phyloP scores from a whole-genome alignment of 2,113 vertebrate species.

The Excalfactoria chinensis region DNA sequence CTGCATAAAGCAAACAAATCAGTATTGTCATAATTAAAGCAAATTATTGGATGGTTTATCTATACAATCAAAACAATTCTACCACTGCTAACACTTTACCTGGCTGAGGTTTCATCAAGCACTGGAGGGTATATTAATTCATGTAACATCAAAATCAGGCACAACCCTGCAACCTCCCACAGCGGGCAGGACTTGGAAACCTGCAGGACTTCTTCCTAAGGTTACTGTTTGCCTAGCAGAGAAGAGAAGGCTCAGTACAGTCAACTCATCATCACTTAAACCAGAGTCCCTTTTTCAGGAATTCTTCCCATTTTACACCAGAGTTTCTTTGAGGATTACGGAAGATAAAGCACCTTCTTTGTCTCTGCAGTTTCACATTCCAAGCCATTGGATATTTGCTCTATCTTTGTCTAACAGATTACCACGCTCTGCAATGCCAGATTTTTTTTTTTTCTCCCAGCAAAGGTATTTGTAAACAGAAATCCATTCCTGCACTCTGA shows the following conservation, averaged over 20 bases:
- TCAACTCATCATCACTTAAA: not conserved
- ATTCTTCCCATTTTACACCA: not conserved
- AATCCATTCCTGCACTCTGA: not conserved
- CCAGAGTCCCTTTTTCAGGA: not conserved
- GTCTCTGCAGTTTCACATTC: not conserved
- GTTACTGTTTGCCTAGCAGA: not conserved
- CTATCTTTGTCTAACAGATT: slow-evolving; percentile 39
- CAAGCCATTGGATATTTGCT: not conserved
- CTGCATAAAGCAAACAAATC: slow-evolving; percentile 32
- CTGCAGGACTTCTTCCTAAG: not conserved
- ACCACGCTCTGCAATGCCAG: not conserved
- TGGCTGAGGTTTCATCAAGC: slow-evolving; percentile 2
- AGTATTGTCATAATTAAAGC: slow-evolving; percentile 34
- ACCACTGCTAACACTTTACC: not conserved
- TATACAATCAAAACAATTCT: slow-evolving; percentile 16
- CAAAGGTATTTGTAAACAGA: slow-evolving; percentile 54
- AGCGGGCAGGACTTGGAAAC: not conserved
- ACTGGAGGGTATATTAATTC: not conserved
- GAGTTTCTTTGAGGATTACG: not conserved
- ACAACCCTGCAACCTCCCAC: rapidly evolving
- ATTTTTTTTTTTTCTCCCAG: not conserved
- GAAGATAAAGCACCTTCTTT: slow-evolving; percentile 7
- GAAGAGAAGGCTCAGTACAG: not conserved
- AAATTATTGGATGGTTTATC: slow-evolving; percentile 25
- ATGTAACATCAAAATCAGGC: not conserved